A percentile compares a stretch with the other conserved stretches of the same genome.
Evolutionary conservation across 1,140 invertebrate species (phyloP).

Genomic region (Halesus radiatus): DNA sequence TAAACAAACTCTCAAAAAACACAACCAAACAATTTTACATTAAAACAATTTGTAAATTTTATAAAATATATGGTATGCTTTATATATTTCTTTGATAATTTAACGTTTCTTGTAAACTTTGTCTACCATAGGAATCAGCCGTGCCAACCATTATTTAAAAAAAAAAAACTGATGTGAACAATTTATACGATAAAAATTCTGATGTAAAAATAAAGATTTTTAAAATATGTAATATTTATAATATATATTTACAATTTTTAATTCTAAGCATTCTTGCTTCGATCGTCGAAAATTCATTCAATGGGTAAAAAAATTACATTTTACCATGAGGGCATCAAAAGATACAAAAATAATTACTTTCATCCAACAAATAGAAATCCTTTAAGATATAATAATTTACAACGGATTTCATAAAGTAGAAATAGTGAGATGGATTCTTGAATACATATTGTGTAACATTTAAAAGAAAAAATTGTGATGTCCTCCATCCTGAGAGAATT

Average conservation of each 20-base stretch:
- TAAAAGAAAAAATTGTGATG: too few relatives aligned
- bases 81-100: slow-evolving; percentile 27
- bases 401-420: too few relatives aligned
- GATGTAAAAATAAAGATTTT: slow-evolving; percentile 37
- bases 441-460: too few relatives aligned
- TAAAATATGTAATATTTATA: slow-evolving; percentile 15
- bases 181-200: slow-evolving; percentile 1
- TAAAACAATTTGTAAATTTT: slow-evolving; percentile 29
- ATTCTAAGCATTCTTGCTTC: slow-evolving; percentile 2
- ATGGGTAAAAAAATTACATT: neutral
- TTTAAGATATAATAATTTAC: neutral
- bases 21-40: slow-evolving; percentile 18
- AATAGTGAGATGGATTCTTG: too few relatives aligned
- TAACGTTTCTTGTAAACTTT: slow-evolving; percentile 21
- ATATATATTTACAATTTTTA: slow-evolving; percentile 23
- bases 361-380: neutral
- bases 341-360: neutral
- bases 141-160: slow-evolving; percentile 34
- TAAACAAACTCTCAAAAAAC: too few relatives aligned
- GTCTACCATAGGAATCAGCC: slow-evolving; percentile 43
- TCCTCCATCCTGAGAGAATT: neutral
- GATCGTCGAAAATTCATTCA: neutral
- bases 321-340: neutral
- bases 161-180: neutral
- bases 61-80: slow-evolving; percentile 35